A percentile compares a stretch with the other conserved stretches of the same genome.
Conservation (phyloP, 1,140 invertebrate genomes). For the Calosoma granatense region DNA sequence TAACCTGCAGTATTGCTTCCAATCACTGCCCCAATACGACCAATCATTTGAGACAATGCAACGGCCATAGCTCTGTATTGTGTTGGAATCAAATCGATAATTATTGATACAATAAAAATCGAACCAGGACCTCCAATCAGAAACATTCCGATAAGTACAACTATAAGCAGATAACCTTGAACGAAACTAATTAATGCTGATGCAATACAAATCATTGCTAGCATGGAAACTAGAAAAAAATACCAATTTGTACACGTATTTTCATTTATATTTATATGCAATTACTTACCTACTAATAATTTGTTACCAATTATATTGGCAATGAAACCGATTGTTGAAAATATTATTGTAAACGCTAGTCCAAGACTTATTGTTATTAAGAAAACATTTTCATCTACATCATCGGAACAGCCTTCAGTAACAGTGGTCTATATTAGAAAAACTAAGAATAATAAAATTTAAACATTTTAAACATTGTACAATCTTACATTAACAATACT, state of each 20-base stretch:
- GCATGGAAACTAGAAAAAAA: too few species aligned
- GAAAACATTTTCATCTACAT: constrained; percentile 34
- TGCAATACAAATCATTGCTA: too few species aligned
- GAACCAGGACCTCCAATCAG: neutral
- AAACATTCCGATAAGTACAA: neutral
- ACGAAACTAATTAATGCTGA: too few species aligned
- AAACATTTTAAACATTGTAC: too few species aligned
- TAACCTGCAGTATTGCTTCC: constrained; percentile 38
- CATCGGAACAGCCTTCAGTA: constrained; percentile 20
- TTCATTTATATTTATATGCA: neutral
- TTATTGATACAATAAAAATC: constrained; percentile 11
- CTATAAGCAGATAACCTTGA: too few species aligned
- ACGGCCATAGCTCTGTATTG: constrained; percentile 41
- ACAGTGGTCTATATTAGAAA: neutral
- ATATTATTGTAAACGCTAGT: constrained; percentile 35
- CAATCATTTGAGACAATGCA: constrained; percentile 45
- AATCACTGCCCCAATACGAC: constrained; percentile 38
- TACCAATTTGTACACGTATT: too few species aligned
- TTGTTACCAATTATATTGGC: constrained; percentile 40
- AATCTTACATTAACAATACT: too few species aligned
- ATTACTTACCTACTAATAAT: constrained; percentile 1
- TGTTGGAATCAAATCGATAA: constrained; percentile 32
- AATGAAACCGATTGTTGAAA: constrained; percentile 37
- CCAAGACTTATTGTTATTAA: constrained; percentile 39
- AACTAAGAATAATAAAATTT: neutral